Base-by-base conservation (phyloP, 2,113 vertebrate species). In the Dipodomys spectabilis region DNA sequence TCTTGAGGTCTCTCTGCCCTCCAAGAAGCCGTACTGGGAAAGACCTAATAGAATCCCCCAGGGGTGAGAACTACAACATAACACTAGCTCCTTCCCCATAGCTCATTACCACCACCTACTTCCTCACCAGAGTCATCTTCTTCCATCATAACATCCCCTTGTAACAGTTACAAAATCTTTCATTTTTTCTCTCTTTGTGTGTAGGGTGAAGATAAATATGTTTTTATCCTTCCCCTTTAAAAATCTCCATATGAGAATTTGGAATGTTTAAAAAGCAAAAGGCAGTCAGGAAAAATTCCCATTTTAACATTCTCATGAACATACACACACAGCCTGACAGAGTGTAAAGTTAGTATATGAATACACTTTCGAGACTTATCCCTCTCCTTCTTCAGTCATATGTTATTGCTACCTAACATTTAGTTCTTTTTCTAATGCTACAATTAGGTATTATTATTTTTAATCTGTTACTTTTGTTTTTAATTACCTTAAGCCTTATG, bases 401-500 rank as follows among this genome's bases (percentile, higher is more conserved):
- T 30, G 10, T 7, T 84, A 82, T 8, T 32, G 18, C 45, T 30
- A 74, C 16, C 32, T 90, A 68, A 15, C n/a, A 91, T 93, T 88
- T 32, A 27, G 53, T 75, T 72, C 22, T 69, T 72, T 64, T 83
- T 84, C 32, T 91, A 72, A 73, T 5, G 82, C 27, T 25, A 72
- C 30, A 75, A 83, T 87, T 82, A 90, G 53, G 23, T 75, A 18
- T 10, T 82, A 82, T 86, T 86, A 65, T 68, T 88, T 83, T 84
- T 53, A 81, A 81, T 75, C n/a, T 73, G 77, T 95, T 74, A 79
- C 30, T 82, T 90, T 88, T 82, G 64, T 82, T 90, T 92, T 93
- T 83, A 94, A 88, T 92, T 25, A 82, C 57, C 28, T 93, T 88
- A 87, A 82, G 49, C 15, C 83, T 93, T 83, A 73, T 28, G 32